Conservation (phyloP, 2,888 invertebrate genomes). For the Sphinx pinastri region DNA sequence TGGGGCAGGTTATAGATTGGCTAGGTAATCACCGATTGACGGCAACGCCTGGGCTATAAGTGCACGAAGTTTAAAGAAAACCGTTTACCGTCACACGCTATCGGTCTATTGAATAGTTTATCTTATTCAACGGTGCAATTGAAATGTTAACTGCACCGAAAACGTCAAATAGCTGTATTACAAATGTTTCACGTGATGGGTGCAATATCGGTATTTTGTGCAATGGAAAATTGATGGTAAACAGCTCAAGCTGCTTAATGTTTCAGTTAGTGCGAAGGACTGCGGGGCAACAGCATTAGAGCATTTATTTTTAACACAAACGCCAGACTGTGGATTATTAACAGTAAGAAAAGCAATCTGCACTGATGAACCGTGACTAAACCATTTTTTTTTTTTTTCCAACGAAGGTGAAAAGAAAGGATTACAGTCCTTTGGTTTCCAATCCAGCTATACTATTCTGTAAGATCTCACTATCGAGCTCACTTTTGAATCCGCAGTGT, state of each 20-base stretch:
- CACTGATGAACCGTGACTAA: too few species aligned
- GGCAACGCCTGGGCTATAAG: conserved; percentile 58
- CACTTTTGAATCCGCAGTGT: too few species aligned
- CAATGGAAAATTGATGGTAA: background rate
- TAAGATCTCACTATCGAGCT: too few species aligned
- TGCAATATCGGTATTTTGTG: conserved; percentile 11
- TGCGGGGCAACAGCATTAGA: too few species aligned
- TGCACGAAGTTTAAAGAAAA: conserved; percentile 62
- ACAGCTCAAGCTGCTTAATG: background rate
- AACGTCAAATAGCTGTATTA: conserved; percentile 17
- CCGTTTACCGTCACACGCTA: conserved; percentile 71
- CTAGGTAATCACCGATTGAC: conserved; percentile 62
- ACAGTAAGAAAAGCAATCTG: too few species aligned
- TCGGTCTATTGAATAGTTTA: conserved; percentile 54
- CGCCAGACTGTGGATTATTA: too few species aligned
- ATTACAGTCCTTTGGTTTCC: too few species aligned
- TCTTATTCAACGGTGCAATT: conserved; percentile 60
- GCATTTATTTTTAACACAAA: too few species aligned
- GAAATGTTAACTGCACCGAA: conserved; percentile 46
- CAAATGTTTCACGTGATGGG: conserved; percentile 2
- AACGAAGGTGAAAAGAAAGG: too few species aligned
- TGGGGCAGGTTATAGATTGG: conserved; percentile 44
- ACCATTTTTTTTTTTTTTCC: too few species aligned
- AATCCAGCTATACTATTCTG: too few species aligned
- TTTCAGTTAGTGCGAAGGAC: too few species aligned